phyloP scores from a whole-genome alignment of 2,113 vertebrate species.

The Sylvilagus bachmani region DNA sequence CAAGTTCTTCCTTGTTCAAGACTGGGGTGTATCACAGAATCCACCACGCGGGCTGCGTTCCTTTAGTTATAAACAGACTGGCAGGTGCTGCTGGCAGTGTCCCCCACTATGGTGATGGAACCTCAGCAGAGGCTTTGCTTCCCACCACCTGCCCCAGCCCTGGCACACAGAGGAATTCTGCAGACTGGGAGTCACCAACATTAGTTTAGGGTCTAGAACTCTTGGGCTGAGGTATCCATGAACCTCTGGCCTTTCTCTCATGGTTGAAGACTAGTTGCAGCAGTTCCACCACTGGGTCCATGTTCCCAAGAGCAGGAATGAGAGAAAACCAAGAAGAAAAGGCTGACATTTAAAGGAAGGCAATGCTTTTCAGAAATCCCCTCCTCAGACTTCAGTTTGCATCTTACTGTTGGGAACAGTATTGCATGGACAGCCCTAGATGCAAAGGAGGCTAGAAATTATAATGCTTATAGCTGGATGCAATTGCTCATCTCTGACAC shows the following conservation, averaged over 20 bases:
- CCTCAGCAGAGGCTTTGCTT: background rate
- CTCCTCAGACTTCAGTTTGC: background rate
- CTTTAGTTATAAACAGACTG: background rate
- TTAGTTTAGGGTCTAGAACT: background rate
- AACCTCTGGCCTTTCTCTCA: background rate
- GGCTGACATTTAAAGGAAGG: background rate
- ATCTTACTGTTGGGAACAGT: background rate
- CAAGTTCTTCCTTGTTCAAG: background rate
- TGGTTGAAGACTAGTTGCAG: background rate
- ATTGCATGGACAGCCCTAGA: background rate
- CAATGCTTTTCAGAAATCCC: background rate
- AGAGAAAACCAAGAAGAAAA: background rate
- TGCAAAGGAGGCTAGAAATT: conserved; percentile 7
- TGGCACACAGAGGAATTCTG: background rate
- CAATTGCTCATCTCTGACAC: background rate
- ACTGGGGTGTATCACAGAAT: background rate
- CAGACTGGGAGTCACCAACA: background rate
- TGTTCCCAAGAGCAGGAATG: background rate
- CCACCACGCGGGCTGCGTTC: background rate
- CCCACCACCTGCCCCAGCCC: background rate
- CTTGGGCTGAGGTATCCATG: background rate
- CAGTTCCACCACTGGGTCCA: background rate
- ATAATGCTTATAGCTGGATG: background rate
- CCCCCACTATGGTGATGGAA: background rate
- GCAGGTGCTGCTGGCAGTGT: background rate